Conservation (phyloP, 2,888 invertebrate genomes). For the Zele albiditarsus region DNA sequence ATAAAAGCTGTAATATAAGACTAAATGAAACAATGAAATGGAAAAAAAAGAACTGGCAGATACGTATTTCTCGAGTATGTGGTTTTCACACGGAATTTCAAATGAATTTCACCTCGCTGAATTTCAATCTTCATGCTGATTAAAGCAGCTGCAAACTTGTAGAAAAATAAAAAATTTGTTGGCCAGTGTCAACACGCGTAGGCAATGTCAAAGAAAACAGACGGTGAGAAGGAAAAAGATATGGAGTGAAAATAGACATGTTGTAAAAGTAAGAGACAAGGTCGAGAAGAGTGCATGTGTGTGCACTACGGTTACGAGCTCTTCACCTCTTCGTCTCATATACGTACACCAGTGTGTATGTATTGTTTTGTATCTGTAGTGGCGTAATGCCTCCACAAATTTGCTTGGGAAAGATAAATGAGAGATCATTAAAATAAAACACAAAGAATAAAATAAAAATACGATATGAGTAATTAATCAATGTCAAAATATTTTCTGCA, state of each 20-base stretch:
- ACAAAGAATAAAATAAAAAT: background rate
- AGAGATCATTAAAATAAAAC: background rate
- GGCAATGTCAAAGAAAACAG: background rate
- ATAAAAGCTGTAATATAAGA: too few species aligned
- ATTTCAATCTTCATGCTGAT: background rate
- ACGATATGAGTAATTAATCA: background rate
- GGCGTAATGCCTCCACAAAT: background rate
- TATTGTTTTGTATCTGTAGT: background rate
- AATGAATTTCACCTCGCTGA: background rate
- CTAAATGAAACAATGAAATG: too few species aligned
- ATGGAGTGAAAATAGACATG: slow-evolving; percentile 38
- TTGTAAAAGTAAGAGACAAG: slow-evolving; percentile 18
- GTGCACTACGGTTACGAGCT: slow-evolving; percentile 14
- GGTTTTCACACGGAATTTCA: background rate
- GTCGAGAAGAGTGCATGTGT: slow-evolving; percentile 40
- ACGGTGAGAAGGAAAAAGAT: background rate
- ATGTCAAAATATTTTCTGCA: background rate
- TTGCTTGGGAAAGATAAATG: background rate
- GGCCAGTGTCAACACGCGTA: background rate
- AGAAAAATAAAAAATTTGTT: slow-evolving; percentile 33
- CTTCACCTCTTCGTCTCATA: background rate
- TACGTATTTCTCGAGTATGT: background rate
- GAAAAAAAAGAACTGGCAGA: too few species aligned
- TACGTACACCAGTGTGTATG: background rate
- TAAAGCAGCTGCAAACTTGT: background rate